Percentiles rank a stretch among this genome's conserved stretches.
phyloP scores from a whole-genome alignment of 2,888 invertebrate genomes.

The Perdita meconis region DNA sequence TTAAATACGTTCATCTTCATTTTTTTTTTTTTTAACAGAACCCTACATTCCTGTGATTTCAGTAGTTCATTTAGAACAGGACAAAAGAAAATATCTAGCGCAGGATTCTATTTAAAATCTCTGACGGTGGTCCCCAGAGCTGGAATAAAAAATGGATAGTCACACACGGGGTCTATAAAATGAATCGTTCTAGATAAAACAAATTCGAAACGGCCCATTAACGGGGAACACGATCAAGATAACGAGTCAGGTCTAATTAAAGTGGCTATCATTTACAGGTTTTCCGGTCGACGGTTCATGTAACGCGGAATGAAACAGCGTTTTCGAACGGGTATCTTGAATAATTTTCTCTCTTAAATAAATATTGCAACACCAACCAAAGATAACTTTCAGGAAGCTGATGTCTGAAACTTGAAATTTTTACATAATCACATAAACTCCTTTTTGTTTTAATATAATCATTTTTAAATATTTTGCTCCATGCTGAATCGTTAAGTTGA shows the following conservation, averaged over 20 bases:
- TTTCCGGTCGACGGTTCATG: constrained; percentile 18
- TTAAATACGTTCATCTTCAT: too few species aligned
- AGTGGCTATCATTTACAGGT: constrained; percentile 20
- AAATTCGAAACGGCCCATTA: constrained; percentile 17
- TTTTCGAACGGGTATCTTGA: constrained; percentile 5
- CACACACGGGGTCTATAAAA: not conserved
- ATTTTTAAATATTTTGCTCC: too few species aligned
- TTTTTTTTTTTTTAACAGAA: too few species aligned
- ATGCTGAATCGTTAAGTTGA: too few species aligned
- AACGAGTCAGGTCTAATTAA: not conserved
- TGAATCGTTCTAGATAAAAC: constrained; percentile 17
- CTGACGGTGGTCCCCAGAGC: not conserved
- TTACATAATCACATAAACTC: not conserved
- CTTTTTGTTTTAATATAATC: too few species aligned
- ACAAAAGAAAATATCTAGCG: not conserved
- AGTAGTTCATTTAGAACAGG: not conserved
- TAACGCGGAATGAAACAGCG: constrained; percentile 9
- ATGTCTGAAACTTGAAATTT: not conserved
- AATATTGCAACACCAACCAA: not conserved
- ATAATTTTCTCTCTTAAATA: not conserved
- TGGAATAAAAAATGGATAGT: not conserved
- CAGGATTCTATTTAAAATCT: not conserved
- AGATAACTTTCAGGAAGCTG: not conserved
- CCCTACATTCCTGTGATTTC: too few species aligned
- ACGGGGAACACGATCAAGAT: constrained; percentile 9